A percentile compares a stretch with the other conserved stretches of the same genome.
phyloP scores from a whole-genome alignment of 2,797 vertebrate species.

The Aeoliscus strigatus region DNA sequence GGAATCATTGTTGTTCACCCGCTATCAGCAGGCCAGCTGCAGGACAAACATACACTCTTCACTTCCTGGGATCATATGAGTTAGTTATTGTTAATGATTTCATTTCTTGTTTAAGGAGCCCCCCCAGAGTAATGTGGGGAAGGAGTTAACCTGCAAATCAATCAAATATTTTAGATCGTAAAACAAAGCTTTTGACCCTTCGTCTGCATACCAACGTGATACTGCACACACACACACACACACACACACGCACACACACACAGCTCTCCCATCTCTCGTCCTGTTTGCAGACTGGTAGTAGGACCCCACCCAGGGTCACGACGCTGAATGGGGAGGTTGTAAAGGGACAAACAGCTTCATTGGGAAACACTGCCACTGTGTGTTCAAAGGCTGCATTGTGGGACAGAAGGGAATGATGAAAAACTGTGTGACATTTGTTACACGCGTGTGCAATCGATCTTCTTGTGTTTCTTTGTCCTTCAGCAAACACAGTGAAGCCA shows the following conservation, averaged over 20 bases:
- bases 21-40: too few relatives aligned
- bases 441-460: conserved; percentile 1
- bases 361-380: conserved; percentile 42
- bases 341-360: conserved; percentile 7
- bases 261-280: background rate
- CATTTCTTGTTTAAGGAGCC: conserved; percentile 14
- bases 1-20: too few relatives aligned
- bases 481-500: conserved; percentile 19
- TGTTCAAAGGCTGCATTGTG: conserved; percentile 22
- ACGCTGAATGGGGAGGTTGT: conserved; percentile 22
- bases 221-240: conserved; percentile 2
- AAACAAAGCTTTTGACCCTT: conserved; percentile 16
- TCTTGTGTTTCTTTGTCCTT: conserved; percentile 17
- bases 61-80: too few relatives aligned
- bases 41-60: too few relatives aligned
- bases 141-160: conserved; percentile 33
- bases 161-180: conserved; percentile 14
- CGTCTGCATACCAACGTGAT: conserved; percentile 9
- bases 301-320: conserved; percentile 43
- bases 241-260: background rate
- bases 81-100: too few relatives aligned
- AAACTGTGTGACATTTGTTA: conserved; percentile 36
- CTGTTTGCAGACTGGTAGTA: conserved; percentile 43
- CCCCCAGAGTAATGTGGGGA: background rate
- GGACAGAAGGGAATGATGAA: conserved; percentile 3